Percentiles rank a stretch among this genome's conserved stretches.
Evolutionary conservation across 2,113 vertebrate genomes (phyloP).

Genomic region (Ailurus styani): DNA sequence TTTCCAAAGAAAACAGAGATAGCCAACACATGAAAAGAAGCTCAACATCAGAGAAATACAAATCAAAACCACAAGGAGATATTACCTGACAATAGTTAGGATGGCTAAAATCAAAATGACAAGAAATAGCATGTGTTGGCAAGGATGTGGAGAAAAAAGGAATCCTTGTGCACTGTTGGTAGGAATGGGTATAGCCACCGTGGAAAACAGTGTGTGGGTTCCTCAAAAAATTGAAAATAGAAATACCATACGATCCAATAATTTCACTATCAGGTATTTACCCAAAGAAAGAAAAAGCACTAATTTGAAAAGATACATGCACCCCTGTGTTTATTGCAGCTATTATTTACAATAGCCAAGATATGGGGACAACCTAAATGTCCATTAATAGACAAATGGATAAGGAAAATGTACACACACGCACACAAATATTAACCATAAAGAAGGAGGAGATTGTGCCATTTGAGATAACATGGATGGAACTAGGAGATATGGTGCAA

Average conservation of each 20-base stretch:
- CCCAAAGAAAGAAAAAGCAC: not conserved
- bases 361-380: not conserved
- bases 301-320: not conserved
- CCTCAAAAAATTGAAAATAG: not conserved
- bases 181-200: not conserved
- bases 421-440: not conserved
- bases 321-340: not conserved
- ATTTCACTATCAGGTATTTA: not conserved
- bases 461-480: not conserved
- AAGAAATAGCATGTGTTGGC: not conserved
- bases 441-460: not conserved
- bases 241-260: not conserved
- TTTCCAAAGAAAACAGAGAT: not conserved
- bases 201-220: not conserved
- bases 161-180: not conserved
- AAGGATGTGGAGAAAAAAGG: not conserved
- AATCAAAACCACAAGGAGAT: not conserved
- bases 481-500: not conserved
- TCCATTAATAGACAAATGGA: not conserved
- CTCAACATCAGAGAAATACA: not conserved
- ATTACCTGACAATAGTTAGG: not conserved
- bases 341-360: not conserved
- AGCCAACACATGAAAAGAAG: not conserved
- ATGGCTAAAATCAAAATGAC: not conserved
- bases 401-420: not conserved